Base-by-base conservation (phyloP, 2,888 invertebrate species). In the Epistrophe eligans region DNA sequence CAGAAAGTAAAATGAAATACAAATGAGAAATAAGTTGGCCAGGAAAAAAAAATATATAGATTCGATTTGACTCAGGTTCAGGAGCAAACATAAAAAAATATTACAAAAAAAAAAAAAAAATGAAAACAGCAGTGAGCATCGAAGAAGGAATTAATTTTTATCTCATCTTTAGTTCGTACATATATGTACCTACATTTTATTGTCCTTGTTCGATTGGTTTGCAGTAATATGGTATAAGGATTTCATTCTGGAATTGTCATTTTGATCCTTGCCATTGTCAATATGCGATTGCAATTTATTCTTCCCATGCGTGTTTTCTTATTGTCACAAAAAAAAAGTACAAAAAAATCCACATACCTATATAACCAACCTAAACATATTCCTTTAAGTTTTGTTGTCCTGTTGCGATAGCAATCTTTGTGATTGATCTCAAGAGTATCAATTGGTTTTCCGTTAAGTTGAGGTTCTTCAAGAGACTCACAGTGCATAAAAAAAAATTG, bases 121-220 rank as follows among this genome's bases (percentile, higher is more conserved):
- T 4, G 7, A 38, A 40, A 64, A 64, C 19, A 57, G 43, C 77
- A 60, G 43, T 15, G 43, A 43, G 7, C 43, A 43, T n/a, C 45
- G 50, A 43, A 48, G 66, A 60, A 50, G 70, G 82, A 77, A 85
- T 85, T 87, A 87, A 79, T 83, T 83, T 82, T 87, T 87, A 87
- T 83, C 79, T 83, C 79, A 76, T 87, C 77, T 50, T n/a, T 28
- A 52, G 5, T 11, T 58, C 17, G 2, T 35, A 32, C 6, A 9
- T 35, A n/a, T n/a, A n/a, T 1, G 2, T 55, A 11, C 3, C 13
- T 15, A 15, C 6, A 2, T 19, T 50, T 9, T 48, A 35, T 87
- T 87, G 83, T 87, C 87, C 87, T 87, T 83, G 76, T 70, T 76
- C 79, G 87, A 87, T 87, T 87, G 83, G 58, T 72, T 83, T 79